Conservation (phyloP, 2,888 invertebrate species). For the Thyatira batis region DNA sequence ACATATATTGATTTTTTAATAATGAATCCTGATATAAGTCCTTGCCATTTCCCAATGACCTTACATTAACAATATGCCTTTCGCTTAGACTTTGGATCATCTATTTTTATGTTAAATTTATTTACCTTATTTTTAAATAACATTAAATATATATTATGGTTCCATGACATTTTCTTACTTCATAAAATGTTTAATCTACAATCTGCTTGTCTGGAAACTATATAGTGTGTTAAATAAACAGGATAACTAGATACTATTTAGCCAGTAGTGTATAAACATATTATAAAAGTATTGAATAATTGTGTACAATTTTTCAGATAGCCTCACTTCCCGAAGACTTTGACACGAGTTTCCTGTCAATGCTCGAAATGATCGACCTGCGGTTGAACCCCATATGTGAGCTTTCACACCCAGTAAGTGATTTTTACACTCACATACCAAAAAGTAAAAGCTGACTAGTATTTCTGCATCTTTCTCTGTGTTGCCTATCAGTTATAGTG, state of each 20-base stretch:
- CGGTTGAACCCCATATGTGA: constrained; percentile 78
- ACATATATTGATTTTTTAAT: too few relatives aligned
- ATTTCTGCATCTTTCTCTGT: too few relatives aligned
- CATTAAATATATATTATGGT: too few relatives aligned
- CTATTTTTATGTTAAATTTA: neutral
- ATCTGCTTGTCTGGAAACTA: too few relatives aligned
- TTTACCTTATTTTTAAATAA: too few relatives aligned
- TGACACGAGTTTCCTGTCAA: constrained; percentile 48
- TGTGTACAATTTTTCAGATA: constrained; percentile 62
- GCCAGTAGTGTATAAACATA: too few relatives aligned
- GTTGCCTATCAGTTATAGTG: too few relatives aligned
- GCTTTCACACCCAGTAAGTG: constrained; percentile 58
- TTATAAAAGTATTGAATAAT: constrained; percentile 2
- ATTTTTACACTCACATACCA: neutral
- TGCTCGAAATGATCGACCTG: constrained; percentile 80
- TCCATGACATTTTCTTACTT: too few relatives aligned
- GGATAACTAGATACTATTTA: too few relatives aligned
- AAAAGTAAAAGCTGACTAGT: too few relatives aligned
- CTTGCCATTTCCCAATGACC: neutral
- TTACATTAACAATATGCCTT: neutral
- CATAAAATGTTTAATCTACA: too few relatives aligned
- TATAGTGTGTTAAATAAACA: too few relatives aligned
- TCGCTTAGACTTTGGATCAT: neutral
- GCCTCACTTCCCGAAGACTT: constrained; percentile 56
- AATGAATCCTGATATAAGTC: neutral